Evolutionary conservation across 2,888 invertebrate genomes (phyloP).

Genomic region (Labia minor): DNA sequence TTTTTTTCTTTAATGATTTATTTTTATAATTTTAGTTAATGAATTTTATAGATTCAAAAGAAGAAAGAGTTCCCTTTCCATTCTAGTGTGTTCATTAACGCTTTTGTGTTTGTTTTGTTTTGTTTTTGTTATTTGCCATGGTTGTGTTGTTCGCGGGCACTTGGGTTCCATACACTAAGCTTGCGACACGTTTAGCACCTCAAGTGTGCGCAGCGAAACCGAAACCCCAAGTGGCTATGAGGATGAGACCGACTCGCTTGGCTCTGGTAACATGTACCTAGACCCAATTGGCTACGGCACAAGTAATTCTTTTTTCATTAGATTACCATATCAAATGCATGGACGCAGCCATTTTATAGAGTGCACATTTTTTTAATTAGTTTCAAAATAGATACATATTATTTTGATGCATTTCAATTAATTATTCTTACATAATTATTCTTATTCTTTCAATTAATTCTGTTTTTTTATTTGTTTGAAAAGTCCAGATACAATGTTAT

Average conservation of each 20-base stretch:
- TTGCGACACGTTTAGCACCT: conserved; percentile 13
- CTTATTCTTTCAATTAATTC: no score
- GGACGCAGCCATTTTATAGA: not conserved
- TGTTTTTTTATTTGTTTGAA: no score
- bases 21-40: not conserved
- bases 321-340: not conserved
- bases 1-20: no score
- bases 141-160: conserved; percentile 13
- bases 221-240: conserved; percentile 6
- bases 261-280: not conserved
- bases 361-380: not conserved
- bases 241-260: conserved; percentile 3
- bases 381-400: no score
- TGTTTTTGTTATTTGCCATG: conserved; percentile 7
- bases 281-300: conserved; percentile 1
- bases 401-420: no score
- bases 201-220: conserved; percentile 13
- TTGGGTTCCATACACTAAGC: conserved; percentile 7
- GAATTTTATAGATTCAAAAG: no score
- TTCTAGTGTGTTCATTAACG: not conserved
- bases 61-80: not conserved
- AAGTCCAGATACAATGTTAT: no score
- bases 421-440: no score
- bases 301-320: conserved; percentile 7
- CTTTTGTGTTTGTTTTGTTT: conserved; percentile 13